These are phyloP conservation scores for Chelonia mydas DNA, from an alignment of 2,797 vertebrate genomes.

Conservation along the genomic window DNA sequence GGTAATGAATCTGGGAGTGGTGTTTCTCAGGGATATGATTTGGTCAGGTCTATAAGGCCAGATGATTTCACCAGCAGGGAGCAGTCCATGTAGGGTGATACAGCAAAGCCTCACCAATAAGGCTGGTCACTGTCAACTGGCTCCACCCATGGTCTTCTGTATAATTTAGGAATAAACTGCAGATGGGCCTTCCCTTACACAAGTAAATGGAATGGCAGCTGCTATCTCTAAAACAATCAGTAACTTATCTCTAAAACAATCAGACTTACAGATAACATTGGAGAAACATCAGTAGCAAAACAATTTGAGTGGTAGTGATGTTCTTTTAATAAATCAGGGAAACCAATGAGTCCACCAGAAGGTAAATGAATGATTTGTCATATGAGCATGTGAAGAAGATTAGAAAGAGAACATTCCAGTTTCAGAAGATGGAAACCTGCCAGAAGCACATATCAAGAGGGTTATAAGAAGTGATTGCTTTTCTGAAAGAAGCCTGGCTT, in stretches of 20 bases:
- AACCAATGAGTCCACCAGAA: neutral
- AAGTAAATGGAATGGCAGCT: fast-evolving
- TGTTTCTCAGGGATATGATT: neutral
- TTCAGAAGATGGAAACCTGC: neutral
- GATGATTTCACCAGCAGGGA: neutral
- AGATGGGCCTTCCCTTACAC: neutral
- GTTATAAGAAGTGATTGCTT: neutral
- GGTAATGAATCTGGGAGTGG: neutral
- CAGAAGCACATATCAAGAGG: neutral
- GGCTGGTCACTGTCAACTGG: neutral
- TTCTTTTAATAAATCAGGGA: neutral
- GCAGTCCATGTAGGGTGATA: neutral
- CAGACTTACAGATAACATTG: neutral
- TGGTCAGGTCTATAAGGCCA: neutral
- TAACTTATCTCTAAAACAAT: neutral
- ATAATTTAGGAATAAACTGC: neutral
- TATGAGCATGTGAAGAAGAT: neutral
- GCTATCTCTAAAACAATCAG: neutral
- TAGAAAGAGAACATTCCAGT: neutral
- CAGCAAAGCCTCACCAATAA: neutral
- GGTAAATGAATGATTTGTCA: neutral
- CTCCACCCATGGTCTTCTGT: neutral
- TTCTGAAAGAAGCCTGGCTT: neutral
- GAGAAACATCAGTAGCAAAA: neutral
- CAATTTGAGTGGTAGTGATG: neutral